Base-by-base conservation (phyloP, 2,797 vertebrate species). In the Champsocephalus esox region DNA sequence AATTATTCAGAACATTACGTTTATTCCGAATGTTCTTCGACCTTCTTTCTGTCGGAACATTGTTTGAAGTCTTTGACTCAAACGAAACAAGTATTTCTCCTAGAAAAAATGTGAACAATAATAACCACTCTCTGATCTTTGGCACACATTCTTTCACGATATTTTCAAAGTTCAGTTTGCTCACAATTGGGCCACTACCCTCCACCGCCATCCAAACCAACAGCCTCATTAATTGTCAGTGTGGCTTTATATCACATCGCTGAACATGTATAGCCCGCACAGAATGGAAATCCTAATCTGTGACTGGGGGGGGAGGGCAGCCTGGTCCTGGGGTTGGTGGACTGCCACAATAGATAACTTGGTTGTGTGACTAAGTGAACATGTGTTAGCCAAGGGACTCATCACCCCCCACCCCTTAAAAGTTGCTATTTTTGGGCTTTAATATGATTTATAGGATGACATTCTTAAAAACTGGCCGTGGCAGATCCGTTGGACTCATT, bases 221-320 rank as follows among this genome's bases (percentile, higher is more conserved):
- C 16, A 3, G 69, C 67, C 70, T 80, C 70, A 68, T 89, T 81
- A 80, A 83, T 69, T 72, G 50, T 79, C 64, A 61, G 73, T 32
- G 69, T 50, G 14, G 57, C 62, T 70, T 63, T 65, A 65, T 62
- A 69, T 78, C 79, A 78, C 81, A 73, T 85, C 66, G 16, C 52
- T 70, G 77, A 84, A 71, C 72, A 59, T 74, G 55, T 68, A 54
- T 14, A 72, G 59, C 38, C 49, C 21, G 14, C 73, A 63, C 48
- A 73, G 24, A 70, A 59, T 17, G 52, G n/a, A 73, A 70, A 79
- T 67, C 59, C 51, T 10, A 56, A 49, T 43, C 43, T 59, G 60
- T 75, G 38, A 57, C 62, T 32, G 43, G 49, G 55, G 34, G 34
- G 51, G 70, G 41, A 19, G 59, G 34, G 19, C 60, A 45, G 57